phyloP scores from a whole-genome alignment of 1,140 invertebrate genomes.

The Euglossa dilemma region DNA sequence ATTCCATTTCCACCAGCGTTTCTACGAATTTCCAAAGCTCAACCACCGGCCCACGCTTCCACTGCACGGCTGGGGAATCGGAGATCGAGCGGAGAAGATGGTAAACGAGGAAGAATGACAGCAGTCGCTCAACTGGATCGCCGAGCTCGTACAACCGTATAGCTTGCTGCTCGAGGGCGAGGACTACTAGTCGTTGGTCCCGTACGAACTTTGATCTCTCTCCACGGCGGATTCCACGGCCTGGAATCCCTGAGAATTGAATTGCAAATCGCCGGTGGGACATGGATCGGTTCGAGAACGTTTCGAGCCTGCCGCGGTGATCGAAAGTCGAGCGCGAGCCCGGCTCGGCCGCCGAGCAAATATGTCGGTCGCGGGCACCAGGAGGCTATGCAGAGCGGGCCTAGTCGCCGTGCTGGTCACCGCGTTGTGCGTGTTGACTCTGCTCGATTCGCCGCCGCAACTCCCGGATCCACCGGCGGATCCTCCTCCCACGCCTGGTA shows the following conservation, averaged over 20 bases:
- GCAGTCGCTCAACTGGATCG: too few species aligned
- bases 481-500: conserved; percentile 77
- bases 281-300: conserved; percentile 13
- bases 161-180: too few species aligned
- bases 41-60: neutral
- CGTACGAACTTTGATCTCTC: conserved; percentile 1
- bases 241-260: conserved; percentile 31
- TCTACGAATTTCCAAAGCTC: too few species aligned
- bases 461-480: conserved; percentile 76
- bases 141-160: too few species aligned
- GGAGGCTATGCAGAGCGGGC: conserved; percentile 78
- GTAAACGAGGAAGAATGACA: neutral
- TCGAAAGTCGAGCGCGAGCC: neutral
- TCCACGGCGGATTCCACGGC: neutral
- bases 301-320: conserved; percentile 9
- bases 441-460: conserved; percentile 78
- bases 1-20: neutral
- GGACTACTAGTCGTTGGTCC: neutral
- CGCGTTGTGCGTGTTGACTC: conserved; percentile 76
- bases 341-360: conserved; percentile 44
- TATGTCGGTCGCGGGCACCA: conserved; percentile 76
- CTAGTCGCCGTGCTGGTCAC: conserved; percentile 76
- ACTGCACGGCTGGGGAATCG: neutral
- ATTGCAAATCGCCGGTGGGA: conserved; percentile 33
- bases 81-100: neutral